Base-by-base conservation (phyloP, 2,113 vertebrate species). In the Abramis brama region DNA sequence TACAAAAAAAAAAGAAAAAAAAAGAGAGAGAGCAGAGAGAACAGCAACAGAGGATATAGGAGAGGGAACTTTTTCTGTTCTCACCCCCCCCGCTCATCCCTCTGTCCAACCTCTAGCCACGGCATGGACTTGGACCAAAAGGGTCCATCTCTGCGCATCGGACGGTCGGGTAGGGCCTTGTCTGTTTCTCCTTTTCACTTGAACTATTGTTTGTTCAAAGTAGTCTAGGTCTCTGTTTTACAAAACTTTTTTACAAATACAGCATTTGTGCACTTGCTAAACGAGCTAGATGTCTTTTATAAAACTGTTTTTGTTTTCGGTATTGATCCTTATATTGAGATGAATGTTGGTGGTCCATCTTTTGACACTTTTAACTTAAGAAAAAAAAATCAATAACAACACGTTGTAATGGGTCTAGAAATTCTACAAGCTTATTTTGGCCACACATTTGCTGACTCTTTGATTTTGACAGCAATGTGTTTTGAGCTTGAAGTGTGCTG, bases 41-140 rank as follows among this genome's bases (percentile, higher is more conserved):
- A 59, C 27, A 74, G 68, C 47, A 86, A 82, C 84, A 86, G 89
- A 75, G 59, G 59, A 76, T 70, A 66, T 50, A 25, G 55, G 57
- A 75, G 62, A 87, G n/a, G 80, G 73, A 84, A 87, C 47, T 91
- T 91, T 81, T 71, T 87, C 91, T 90, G 93, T 71, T 71, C 64
- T 64, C 85, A 85, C 64, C 64, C 68, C 75, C 80, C 90, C 89
- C 86, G 90, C 90, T 92, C 91, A 92, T 91, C 91, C 91, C 75
- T 79, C 57, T 85, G 83, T 88, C 88, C 73, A 83, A 73, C 86
- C 91, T 92, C 91, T 89, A 87, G 86, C 94, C 94, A 86, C 90
- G 93, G 89, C 92, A 98, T 98, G 97, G 97, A 98, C 93, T 93
- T 96, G 94, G 96, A 97, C 90, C 96, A 96, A 94, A 95, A 92